phyloP scores from a whole-genome alignment of 1,140 invertebrate genomes.

The Trichogramma pretiosum region DNA sequence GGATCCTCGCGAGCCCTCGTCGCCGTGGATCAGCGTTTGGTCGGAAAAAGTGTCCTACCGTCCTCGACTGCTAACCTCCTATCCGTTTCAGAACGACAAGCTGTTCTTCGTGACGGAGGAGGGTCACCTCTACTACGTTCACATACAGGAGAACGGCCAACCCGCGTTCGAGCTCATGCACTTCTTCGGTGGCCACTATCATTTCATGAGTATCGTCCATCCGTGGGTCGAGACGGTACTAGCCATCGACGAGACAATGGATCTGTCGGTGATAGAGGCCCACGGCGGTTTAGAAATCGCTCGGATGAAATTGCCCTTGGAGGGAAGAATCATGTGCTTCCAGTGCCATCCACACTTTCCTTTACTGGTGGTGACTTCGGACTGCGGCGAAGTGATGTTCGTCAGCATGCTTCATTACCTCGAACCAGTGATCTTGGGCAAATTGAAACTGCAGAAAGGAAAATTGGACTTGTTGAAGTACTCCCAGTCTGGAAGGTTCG shows the following conservation, averaged over 20 bases:
- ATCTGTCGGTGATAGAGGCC: slow-evolving; percentile 26
- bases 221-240: slow-evolving; percentile 35
- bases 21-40: slow-evolving; percentile 27
- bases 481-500: slow-evolving; percentile 32
- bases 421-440: slow-evolving; percentile 22
- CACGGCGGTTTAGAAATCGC: slow-evolving; percentile 20
- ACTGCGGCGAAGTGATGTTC: slow-evolving; percentile 28
- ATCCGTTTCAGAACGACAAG: slow-evolving; percentile 23
- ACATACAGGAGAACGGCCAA: slow-evolving; percentile 4
- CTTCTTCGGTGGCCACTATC: slow-evolving; percentile 23
- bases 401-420: slow-evolving; percentile 21
- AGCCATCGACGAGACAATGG: slow-evolving; percentile 14
- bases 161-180: slow-evolving; percentile 14
- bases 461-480: slow-evolving; percentile 34
- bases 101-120: slow-evolving; percentile 32
- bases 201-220: slow-evolving; percentile 29
- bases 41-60: slow-evolving; percentile 20
- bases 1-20: background rate
- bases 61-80: slow-evolving; percentile 22
- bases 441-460: slow-evolving; percentile 23
- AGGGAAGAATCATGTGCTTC: slow-evolving; percentile 21
- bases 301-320: slow-evolving; percentile 20
- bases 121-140: slow-evolving; percentile 30
- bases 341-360: slow-evolving; percentile 31
- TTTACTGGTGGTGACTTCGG: slow-evolving; percentile 24